Conservation (phyloP, 2,113 vertebrate species). For the Cebidichthys violaceus region DNA sequence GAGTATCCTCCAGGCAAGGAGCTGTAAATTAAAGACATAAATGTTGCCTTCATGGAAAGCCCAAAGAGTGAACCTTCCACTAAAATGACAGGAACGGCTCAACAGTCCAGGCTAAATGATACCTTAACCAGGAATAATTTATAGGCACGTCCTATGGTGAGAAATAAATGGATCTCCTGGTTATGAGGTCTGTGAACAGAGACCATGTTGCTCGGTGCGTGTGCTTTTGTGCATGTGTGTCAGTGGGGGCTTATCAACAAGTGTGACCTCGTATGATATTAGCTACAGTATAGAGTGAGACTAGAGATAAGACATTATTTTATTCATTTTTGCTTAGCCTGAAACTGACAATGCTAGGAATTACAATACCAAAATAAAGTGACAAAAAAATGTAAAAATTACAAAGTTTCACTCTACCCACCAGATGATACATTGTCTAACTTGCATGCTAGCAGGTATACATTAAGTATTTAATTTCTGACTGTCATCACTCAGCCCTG, state of each 20-base stretch:
- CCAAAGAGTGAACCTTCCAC: slow-evolving; percentile 80
- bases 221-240: slow-evolving; percentile 23
- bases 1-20: slow-evolving; percentile 82
- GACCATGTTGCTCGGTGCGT: slow-evolving; percentile 40
- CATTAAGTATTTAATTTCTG: slow-evolving; percentile 61
- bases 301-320: slow-evolving; percentile 7
- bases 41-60: slow-evolving; percentile 80
- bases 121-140: slow-evolving; percentile 81
- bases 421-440: slow-evolving; percentile 37
- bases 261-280: slow-evolving; percentile 82
- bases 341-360: slow-evolving; percentile 16
- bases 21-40: slow-evolving; percentile 87
- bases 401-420: slow-evolving; percentile 6
- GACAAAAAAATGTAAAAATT: neutral
- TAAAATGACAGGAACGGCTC: slow-evolving; percentile 81
- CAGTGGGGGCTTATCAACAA: slow-evolving; percentile 83
- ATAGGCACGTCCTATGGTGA: slow-evolving; percentile 73
- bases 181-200: slow-evolving; percentile 58
- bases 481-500: slow-evolving; percentile 53
- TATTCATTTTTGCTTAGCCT: slow-evolving; percentile 15
- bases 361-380: neutral
- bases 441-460: slow-evolving; percentile 39
- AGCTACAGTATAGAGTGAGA: slow-evolving; percentile 61
- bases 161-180: slow-evolving; percentile 75
- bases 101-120: slow-evolving; percentile 79